Percentiles rank a stretch among this genome's conserved stretches.
These are phyloP conservation scores for Micrastur ruficollis DNA, from an alignment of 2,797 vertebrate genomes.

Conservation along the genomic window DNA sequence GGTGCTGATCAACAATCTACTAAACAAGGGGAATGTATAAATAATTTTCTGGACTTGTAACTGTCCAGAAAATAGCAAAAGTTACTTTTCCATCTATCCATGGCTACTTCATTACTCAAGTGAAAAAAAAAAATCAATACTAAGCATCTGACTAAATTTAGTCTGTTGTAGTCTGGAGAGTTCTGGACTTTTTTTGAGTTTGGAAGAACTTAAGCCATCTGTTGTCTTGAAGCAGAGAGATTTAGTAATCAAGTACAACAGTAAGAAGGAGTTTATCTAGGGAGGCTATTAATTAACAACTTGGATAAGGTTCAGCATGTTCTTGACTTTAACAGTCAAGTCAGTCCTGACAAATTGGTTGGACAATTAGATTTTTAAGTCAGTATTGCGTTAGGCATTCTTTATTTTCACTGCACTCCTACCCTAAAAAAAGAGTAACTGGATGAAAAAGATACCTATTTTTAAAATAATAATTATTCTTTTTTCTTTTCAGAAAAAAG, in stretches of 20 bases:
- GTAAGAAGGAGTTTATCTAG: constrained; percentile 75
- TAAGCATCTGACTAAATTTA: constrained; percentile 64
- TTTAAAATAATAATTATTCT: not conserved
- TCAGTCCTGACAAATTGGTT: constrained; percentile 38
- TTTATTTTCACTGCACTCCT: not conserved
- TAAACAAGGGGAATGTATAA: not conserved
- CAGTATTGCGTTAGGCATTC: constrained; percentile 7
- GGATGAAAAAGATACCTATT: not conserved
- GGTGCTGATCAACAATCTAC: not conserved
- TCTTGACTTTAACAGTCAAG: constrained; percentile 68
- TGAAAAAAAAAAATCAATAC: constrained; percentile 7
- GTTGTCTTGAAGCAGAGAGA: constrained; percentile 74
- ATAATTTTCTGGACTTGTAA: not conserved
- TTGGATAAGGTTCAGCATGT: constrained; percentile 73
- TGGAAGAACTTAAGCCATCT: constrained; percentile 74
- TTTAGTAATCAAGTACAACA: constrained; percentile 73
- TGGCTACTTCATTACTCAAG: constrained; percentile 20
- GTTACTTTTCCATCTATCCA: not conserved
- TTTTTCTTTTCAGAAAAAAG: not conserved
- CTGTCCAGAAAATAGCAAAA: not conserved
- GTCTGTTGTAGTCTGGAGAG: constrained; percentile 43
- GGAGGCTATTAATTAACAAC: constrained; percentile 78
- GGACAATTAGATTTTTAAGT: constrained; percentile 51
- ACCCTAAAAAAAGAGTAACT: not conserved
- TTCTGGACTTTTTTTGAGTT: constrained; percentile 69